phyloP scores from a whole-genome alignment of 2,113 vertebrate species.

The Erpornis zantholeuca region DNA sequence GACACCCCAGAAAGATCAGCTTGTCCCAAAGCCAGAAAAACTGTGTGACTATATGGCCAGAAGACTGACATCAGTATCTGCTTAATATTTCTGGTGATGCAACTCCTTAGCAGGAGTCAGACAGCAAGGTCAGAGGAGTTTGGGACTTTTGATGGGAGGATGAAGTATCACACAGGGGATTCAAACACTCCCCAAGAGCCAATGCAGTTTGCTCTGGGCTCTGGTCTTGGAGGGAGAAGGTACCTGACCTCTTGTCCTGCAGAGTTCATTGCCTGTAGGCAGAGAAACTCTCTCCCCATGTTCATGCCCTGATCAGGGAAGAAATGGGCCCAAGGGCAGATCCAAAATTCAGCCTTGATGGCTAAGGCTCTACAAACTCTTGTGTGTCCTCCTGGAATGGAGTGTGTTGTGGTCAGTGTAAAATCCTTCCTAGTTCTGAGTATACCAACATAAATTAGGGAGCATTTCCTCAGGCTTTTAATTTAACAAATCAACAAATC shows the following conservation, averaged over 20 bases:
- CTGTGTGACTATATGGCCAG: accelerated
- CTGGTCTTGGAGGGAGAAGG: neutral
- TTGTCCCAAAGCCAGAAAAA: neutral
- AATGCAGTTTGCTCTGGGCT: neutral
- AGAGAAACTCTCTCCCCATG: neutral
- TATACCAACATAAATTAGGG: neutral
- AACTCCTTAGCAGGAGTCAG: neutral
- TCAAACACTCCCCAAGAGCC: neutral
- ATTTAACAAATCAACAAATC: neutral
- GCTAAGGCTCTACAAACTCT: neutral
- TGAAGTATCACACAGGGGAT: neutral
- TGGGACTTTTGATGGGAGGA: neutral
- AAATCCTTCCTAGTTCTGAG: neutral
- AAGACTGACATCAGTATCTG: neutral
- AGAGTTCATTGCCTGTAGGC: neutral
- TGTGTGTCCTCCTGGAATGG: neutral
- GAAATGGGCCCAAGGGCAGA: neutral
- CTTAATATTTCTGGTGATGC: neutral
- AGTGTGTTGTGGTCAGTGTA: neutral
- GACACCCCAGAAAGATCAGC: neutral
- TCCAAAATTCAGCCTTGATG: neutral
- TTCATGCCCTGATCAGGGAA: neutral
- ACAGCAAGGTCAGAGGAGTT: neutral
- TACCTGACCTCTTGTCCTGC: neutral
- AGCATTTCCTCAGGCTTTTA: neutral